A percentile compares a stretch with the other conserved stretches of the same genome.
These are phyloP conservation scores for Antheraea pernyi DNA, from an alignment of 1,140 invertebrate genomes.

Conservation along the genomic window DNA sequence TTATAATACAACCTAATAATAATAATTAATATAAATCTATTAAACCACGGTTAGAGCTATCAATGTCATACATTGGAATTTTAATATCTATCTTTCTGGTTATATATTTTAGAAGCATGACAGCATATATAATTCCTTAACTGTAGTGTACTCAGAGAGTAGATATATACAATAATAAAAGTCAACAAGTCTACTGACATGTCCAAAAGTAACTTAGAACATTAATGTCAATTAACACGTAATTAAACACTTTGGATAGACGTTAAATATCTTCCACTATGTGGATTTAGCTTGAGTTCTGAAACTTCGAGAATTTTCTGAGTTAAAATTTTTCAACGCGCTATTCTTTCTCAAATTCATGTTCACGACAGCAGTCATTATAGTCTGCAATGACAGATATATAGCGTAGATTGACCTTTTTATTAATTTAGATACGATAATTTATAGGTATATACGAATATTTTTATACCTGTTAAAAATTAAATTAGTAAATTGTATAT, in stretches of 20 bases:
- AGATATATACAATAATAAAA: not conserved
- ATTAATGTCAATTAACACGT: slow-evolving; percentile 27
- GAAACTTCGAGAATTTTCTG: not conserved
- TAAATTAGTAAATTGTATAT: too few relatives aligned
- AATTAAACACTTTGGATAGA: slow-evolving; percentile 3
- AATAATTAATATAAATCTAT: too few relatives aligned
- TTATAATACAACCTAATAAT: too few relatives aligned
- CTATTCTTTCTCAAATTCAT: not conserved
- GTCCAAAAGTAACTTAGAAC: not conserved
- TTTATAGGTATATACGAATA: not conserved
- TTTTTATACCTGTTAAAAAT: too few relatives aligned
- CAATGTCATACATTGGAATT: too few relatives aligned
- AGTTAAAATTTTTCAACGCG: not conserved
- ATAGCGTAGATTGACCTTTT: slow-evolving; percentile 3
- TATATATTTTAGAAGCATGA: too few relatives aligned
- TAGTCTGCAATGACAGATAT: slow-evolving; percentile 2
- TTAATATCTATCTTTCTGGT: too few relatives aligned
- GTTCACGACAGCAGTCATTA: not conserved
- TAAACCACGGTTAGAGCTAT: too few relatives aligned
- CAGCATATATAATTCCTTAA: not conserved
- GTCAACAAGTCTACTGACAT: not conserved
- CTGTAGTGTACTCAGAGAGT: not conserved
- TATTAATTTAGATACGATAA: not conserved
- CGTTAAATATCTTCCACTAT: not conserved
- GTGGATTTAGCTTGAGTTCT: not conserved